Evolutionary conservation across 2,888 invertebrate species (phyloP), one percentile per base, ranked within the genome.

Genomic region (Hirtodrosophila alboralis): DNA sequence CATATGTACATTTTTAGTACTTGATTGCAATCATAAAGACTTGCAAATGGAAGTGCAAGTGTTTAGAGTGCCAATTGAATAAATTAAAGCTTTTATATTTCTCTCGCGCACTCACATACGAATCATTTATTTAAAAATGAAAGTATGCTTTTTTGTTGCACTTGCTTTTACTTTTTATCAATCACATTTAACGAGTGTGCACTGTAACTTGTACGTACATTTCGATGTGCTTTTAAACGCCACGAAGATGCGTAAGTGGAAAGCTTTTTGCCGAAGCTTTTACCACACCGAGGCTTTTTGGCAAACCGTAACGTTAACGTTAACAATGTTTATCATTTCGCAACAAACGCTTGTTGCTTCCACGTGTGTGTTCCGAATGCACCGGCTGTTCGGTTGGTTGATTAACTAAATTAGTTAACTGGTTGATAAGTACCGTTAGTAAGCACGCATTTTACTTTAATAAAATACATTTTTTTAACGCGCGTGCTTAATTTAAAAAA

Each of bases 271-370:
- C 6, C 18, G 13, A 33, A 65, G 58, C 58, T 71, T 41, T 65
- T 40, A 43, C 33, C 36, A 49, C 28, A 18, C 43, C 26, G 12
- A 33, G 27, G 28, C 34, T n/a, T 21, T 36, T 43, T 26, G 43
- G 54, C 23, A 52, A n/a, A n/a, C n/a, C n/a, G n/a, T n/a, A 44
- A 28, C 37, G 40, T 36, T 13, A 51, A 14, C 52, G 64, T 52
- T 65, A 62, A 63, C 62, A 72, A 64, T 36, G 61, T 63, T 78
- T 85, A 85, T 85, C 85, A 79, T 85, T 78, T 34, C 43, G 62
- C 53, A 51, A 38, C 23, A 45, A 68, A 62, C 72, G 85, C 83
- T 79, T 85, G 85, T 79, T 79, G 79, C 83, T 75, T 83, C 65
- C 52, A 72, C 69, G 54, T 66, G 44, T 37, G 18, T 12, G 34